phyloP scores from a whole-genome alignment of 2,797 vertebrate genomes.

The Enteromius mattozi region DNA sequence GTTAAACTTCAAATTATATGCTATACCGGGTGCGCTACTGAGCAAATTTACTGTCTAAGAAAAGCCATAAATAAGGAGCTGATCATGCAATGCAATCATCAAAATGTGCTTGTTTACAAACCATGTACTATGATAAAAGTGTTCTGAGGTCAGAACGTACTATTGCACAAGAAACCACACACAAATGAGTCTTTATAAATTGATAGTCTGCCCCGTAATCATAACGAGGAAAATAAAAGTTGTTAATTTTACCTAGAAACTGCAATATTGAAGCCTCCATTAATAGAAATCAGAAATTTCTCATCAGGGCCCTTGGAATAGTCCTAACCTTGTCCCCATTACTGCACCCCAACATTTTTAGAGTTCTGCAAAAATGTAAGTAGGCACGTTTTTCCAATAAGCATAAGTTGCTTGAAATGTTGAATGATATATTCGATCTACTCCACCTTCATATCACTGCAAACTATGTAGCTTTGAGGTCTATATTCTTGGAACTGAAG shows the following conservation, averaged over 20 bases:
- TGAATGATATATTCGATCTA: neutral
- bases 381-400: neutral
- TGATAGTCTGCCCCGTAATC: neutral
- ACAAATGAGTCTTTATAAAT: neutral
- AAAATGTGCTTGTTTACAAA: neutral
- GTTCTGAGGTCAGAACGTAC: neutral
- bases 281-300: neutral
- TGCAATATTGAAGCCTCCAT: neutral
- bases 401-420: neutral
- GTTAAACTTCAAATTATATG: neutral
- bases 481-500: neutral
- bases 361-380: neutral
- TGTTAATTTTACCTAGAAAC: neutral
- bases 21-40: neutral
- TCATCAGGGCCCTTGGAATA: neutral
- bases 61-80: neutral
- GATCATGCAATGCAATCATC: neutral
- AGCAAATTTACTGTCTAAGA: neutral
- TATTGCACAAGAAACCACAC: neutral
- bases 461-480: neutral
- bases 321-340: neutral
- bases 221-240: neutral
- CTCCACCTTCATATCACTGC: neutral
- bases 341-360: neutral
- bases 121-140: neutral